Evolutionary conservation across 2,113 vertebrate genomes (phyloP).

Genomic region (Amblyopsis rosae): DNA sequence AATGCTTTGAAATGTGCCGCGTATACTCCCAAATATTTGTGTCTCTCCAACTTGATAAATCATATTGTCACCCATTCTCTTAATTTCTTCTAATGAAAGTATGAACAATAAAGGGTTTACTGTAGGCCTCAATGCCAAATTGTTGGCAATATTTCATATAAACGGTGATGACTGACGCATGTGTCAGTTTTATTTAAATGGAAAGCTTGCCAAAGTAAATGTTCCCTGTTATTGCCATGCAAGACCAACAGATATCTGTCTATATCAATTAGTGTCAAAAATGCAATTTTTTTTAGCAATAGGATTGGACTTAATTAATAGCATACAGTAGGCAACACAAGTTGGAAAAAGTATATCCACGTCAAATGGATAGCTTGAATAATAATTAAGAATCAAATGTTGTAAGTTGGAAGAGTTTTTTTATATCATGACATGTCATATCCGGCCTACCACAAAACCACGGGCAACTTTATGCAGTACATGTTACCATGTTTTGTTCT

Average conservation of each 20-base stretch:
- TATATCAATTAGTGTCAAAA: conserved; percentile 55
- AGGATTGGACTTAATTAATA: neutral
- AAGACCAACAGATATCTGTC: conserved; percentile 50
- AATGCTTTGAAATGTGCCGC: conserved; percentile 96
- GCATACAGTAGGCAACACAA: conserved; percentile 10
- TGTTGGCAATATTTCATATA: conserved; percentile 31
- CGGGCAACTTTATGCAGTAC: neutral
- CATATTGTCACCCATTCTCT: conserved; percentile 36
- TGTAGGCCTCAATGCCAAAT: neutral
- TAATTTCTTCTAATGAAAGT: conserved; percentile 11
- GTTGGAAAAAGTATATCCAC: conserved; percentile 5
- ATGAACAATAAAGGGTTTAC: conserved; percentile 10
- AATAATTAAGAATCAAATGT: neutral
- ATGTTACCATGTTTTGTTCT: neutral
- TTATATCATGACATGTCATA: neutral
- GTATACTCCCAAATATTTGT: conserved; percentile 73
- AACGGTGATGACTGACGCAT: conserved; percentile 22
- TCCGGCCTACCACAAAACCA: neutral
- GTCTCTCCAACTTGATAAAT: conserved; percentile 69
- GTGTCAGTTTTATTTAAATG: conserved; percentile 30
- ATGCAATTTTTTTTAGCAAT: conserved; percentile 27
- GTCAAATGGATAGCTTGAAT: neutral
- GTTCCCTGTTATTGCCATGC: conserved; percentile 34
- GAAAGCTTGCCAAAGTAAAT: conserved; percentile 43
- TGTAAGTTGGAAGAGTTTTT: too few species aligned